Evolutionary conservation across 2,113 vertebrate species (phyloP).

Genomic region (Myrmophylax atrothorax): DNA sequence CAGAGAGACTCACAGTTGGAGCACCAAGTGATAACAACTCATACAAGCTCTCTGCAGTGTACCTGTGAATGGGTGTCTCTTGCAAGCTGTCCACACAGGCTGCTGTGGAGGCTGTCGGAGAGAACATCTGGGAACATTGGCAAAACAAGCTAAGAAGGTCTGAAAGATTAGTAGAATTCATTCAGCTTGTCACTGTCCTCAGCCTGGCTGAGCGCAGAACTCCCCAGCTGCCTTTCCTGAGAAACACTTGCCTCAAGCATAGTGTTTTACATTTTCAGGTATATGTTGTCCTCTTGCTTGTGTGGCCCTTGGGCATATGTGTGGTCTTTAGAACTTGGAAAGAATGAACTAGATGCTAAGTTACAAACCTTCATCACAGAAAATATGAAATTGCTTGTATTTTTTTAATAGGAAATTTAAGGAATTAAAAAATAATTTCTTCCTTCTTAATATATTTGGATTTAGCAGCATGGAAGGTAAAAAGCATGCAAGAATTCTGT

Average conservation of each 20-base stretch:
- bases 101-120: neutral
- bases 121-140: rapidly evolving
- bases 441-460: neutral
- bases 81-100: neutral
- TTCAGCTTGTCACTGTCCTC: neutral
- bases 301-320: neutral
- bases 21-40: rapidly evolving
- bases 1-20: neutral
- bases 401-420: neutral
- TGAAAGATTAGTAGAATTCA: neutral
- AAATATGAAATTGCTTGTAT: neutral
- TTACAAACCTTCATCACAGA: neutral
- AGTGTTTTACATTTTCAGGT: neutral
- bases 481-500: neutral
- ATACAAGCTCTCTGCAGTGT: neutral
- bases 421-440: neutral
- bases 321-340: neutral
- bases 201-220: neutral
- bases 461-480: neutral
- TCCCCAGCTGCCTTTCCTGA: neutral
- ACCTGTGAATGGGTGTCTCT: neutral
- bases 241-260: neutral
- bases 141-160: neutral
- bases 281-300: neutral
- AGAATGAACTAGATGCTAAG: neutral